These are phyloP conservation scores for Drosophila fungiperda DNA, from an alignment of 2,888 invertebrate genomes.

Conservation along the genomic window DNA sequence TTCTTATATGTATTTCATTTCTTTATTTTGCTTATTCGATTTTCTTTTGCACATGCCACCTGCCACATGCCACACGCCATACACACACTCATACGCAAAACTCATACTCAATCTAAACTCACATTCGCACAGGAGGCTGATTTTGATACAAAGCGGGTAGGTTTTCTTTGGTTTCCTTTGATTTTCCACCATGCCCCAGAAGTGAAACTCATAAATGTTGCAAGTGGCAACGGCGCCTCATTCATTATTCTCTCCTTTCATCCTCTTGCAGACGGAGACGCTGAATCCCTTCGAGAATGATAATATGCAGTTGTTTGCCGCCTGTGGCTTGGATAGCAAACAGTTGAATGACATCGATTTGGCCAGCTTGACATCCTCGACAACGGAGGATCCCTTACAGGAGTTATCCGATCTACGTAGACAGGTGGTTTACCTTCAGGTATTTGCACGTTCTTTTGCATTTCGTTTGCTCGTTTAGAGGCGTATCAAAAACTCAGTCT, in stretches of 20 bases:
- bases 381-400: slow-evolving; percentile 87
- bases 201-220: slow-evolving; percentile 3
- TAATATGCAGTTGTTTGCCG: slow-evolving; percentile 88
- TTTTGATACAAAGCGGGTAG: slow-evolving; percentile 90
- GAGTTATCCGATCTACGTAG: slow-evolving; percentile 92
- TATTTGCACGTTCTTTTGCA: slow-evolving; percentile 81
- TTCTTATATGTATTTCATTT: slow-evolving; percentile 6
- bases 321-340: slow-evolving; percentile 86
- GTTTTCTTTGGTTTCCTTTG: slow-evolving; percentile 72
- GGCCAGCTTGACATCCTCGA: slow-evolving; percentile 87
- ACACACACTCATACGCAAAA: slow-evolving; percentile 22
- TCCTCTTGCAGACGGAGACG: slow-evolving; percentile 90
- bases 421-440: slow-evolving; percentile 93
- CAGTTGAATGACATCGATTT: slow-evolving; percentile 85
- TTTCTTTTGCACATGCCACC: slow-evolving; percentile 46
- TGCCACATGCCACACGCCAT: slow-evolving; percentile 36
- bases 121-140: slow-evolving; percentile 87
- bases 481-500: slow-evolving; percentile 33
- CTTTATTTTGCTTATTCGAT: slow-evolving; percentile 39
- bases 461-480: slow-evolving; percentile 74
- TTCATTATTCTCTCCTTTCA: neutral
- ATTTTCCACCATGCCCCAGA: slow-evolving; percentile 1
- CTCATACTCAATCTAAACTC: slow-evolving; percentile 12
- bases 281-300: slow-evolving; percentile 93
- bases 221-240: slow-evolving; percentile 10